Conservation (phyloP, 2,888 invertebrate species). For the Halictus quadricinctus region DNA sequence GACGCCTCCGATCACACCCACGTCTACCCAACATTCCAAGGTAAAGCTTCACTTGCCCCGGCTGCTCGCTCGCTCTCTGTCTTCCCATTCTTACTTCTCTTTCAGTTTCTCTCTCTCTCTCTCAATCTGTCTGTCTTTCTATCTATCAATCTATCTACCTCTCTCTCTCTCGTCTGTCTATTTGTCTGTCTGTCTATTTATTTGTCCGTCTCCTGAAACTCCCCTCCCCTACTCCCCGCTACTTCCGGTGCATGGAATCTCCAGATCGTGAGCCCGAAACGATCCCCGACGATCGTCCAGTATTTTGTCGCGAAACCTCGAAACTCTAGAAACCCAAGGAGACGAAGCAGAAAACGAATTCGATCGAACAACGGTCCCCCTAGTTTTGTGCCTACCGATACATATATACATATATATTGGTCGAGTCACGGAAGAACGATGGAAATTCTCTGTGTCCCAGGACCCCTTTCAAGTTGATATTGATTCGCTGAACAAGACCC, state of each 20-base stretch:
- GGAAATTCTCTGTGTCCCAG: background rate
- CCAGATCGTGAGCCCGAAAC: slow-evolving; percentile 19
- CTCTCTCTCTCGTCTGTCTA: slow-evolving; percentile 28
- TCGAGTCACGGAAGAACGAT: slow-evolving; percentile 13
- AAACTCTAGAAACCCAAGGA: slow-evolving; percentile 34
- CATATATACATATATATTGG: background rate
- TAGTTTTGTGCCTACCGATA: background rate
- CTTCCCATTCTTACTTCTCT: slow-evolving; percentile 57
- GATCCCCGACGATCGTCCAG: slow-evolving; percentile 26
- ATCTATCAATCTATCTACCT: slow-evolving; percentile 13
- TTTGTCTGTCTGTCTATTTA: slow-evolving; percentile 34
- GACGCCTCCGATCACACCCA: slow-evolving; percentile 85
- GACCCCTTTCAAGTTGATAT: background rate
- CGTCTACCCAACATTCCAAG: slow-evolving; percentile 88
- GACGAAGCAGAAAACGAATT: slow-evolving; percentile 40
- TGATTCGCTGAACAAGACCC: background rate
- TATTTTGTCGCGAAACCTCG: slow-evolving; percentile 50
- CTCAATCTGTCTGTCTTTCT: slow-evolving; percentile 27
- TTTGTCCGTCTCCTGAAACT: slow-evolving; percentile 26
- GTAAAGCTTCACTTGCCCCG: slow-evolving; percentile 84
- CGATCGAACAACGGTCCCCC: slow-evolving; percentile 17
- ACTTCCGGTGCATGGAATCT: slow-evolving; percentile 47
- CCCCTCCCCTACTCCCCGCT: slow-evolving; percentile 2
- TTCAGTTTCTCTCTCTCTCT: slow-evolving; percentile 39
- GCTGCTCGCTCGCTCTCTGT: slow-evolving; percentile 70